Conservation (phyloP, 92 coral and sea anemone species). For the Parazoanthus swiftii region DNA sequence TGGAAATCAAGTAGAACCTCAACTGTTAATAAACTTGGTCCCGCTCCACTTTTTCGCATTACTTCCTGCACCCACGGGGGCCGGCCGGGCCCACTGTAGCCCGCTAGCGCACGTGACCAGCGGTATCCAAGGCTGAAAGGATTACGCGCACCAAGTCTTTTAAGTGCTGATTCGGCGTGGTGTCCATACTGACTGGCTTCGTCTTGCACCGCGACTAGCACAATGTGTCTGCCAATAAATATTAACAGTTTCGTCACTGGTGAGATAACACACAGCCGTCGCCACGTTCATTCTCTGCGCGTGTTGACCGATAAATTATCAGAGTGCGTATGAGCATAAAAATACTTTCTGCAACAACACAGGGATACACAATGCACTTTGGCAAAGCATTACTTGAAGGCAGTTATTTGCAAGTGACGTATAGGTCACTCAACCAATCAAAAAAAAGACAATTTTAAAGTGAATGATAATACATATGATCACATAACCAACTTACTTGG, state of each 20-base stretch:
- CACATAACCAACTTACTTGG: background rate
- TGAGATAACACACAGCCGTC: too few species aligned
- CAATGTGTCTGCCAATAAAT: constrained; percentile 4
- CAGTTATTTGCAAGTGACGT: too few species aligned
- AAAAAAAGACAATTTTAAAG: too few species aligned
- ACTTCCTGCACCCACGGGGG: constrained; percentile 28
- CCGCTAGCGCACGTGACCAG: constrained; percentile 28
- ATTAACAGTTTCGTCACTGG: background rate
- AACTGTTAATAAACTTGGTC: constrained; percentile 8
- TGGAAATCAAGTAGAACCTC: background rate
- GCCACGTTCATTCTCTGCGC: too few species aligned
- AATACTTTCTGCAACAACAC: too few species aligned
- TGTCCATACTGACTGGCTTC: constrained; percentile 1
- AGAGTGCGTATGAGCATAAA: too few species aligned
- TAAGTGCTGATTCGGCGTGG: background rate
- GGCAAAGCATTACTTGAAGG: too few species aligned
- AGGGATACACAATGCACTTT: too few species aligned
- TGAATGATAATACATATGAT: background rate
- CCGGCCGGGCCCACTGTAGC: constrained; percentile 35
- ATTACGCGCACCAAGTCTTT: constrained; percentile 3
- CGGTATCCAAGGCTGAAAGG: background rate
- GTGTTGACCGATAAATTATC: too few species aligned
- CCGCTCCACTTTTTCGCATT: background rate
- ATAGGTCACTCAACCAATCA: too few species aligned
- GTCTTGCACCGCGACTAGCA: constrained; percentile 28